Evolutionary conservation across 2,888 invertebrate genomes (phyloP).

Genomic region (Caenorhabditis wallacei): DNA sequence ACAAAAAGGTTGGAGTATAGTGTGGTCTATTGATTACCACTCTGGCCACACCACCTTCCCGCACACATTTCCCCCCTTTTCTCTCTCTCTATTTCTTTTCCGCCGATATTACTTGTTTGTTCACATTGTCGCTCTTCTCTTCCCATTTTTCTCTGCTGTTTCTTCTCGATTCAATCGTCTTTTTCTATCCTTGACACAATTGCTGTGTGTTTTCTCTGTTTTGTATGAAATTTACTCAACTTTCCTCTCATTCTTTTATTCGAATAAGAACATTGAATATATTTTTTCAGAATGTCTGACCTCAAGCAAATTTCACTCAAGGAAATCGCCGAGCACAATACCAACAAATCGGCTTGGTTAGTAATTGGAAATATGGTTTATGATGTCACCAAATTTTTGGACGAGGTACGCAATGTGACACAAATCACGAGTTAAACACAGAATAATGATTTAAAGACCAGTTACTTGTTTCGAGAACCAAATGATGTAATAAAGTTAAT

Average conservation of each 20-base stretch:
- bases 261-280: not conserved
- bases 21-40: conserved; percentile 23
- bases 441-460: not conserved
- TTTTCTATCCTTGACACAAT: conserved; percentile 19
- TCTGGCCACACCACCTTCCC: not conserved
- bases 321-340: conserved; percentile 81
- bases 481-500: not conserved
- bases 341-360: conserved; percentile 79
- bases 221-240: conserved; percentile 3
- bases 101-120: conserved; percentile 53
- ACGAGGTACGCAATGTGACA: conserved; percentile 73
- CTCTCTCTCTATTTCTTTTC: conserved; percentile 16
- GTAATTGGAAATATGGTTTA: conserved; percentile 82
- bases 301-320: conserved; percentile 64
- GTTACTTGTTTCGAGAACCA: too few species aligned
- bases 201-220: conserved; percentile 8
- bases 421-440: conserved; percentile 24
- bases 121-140: conserved; percentile 33
- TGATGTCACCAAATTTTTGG: conserved; percentile 83
- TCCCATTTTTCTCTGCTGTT: conserved; percentile 7
- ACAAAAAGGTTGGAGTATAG: conserved; percentile 22
- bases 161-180: not conserved
- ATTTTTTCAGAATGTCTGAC: conserved; percentile 41
- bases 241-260: not conserved
- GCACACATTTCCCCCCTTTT: conserved; percentile 7